These are phyloP conservation scores for Macropodus opercularis DNA, from an alignment of 2,797 vertebrate genomes.

Conservation along the genomic window DNA sequence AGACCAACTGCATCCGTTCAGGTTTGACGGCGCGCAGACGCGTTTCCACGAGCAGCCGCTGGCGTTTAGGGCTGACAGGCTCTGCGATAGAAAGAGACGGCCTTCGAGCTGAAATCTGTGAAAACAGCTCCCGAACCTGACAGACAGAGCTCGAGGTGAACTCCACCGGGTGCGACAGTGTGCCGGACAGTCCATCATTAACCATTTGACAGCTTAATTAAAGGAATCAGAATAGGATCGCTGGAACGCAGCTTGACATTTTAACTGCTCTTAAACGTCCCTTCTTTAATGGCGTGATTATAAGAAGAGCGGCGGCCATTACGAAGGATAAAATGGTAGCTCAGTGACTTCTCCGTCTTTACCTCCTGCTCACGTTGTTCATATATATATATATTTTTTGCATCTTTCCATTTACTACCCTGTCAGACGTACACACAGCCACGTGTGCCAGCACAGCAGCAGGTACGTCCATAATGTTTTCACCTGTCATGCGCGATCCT, in stretches of 20 bases:
- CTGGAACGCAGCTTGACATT: conserved; percentile 67
- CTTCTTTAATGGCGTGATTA: conserved; percentile 48
- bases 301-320: conserved; percentile 61
- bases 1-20: conserved; percentile 1
- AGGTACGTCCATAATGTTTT: conserved; percentile 67
- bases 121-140: conserved; percentile 23
- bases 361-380: background rate
- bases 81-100: conserved; percentile 11
- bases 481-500: conserved; percentile 67
- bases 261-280: conserved; percentile 61
- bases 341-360: conserved; percentile 37
- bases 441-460: conserved; percentile 35
- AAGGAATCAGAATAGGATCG: conserved; percentile 62
- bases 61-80: conserved; percentile 23
- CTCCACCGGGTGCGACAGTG: conserved; percentile 28
- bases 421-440: conserved; percentile 20
- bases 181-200: conserved; percentile 66
- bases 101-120: conserved; percentile 11
- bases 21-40: conserved; percentile 6
- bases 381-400: conserved; percentile 43
- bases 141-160: conserved; percentile 37
- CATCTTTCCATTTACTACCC: conserved; percentile 47
- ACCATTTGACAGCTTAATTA: conserved; percentile 71
- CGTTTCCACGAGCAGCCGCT: conserved; percentile 3
- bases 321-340: conserved; percentile 47